phyloP scores from a whole-genome alignment of 2,797 vertebrate species.

The Chiloscyllium punctatum region DNA sequence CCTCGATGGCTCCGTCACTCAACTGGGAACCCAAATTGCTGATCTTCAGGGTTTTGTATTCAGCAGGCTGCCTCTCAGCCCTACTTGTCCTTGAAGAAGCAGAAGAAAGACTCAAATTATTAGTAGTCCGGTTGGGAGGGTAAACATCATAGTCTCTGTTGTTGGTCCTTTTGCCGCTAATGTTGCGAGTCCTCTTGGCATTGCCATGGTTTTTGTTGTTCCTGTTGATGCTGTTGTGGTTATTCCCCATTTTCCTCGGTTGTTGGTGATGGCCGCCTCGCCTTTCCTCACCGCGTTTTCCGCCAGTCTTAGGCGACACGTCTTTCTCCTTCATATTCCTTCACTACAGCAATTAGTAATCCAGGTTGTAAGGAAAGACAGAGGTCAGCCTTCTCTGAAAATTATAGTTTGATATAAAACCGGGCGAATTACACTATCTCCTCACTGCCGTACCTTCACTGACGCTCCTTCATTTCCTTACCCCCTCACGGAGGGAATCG shows the following conservation, averaged over 20 bases:
- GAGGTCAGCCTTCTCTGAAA: no score
- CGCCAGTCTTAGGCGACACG: neutral
- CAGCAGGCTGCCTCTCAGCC: conserved; percentile 53
- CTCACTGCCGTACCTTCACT: neutral
- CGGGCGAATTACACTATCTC: neutral
- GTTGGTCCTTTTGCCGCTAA: conserved; percentile 33
- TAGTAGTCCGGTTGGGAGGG: conserved; percentile 23
- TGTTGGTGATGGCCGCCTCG: conserved; percentile 61
- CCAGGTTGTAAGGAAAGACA: neutral
- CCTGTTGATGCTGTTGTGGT: conserved; percentile 58
- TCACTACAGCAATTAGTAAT: neutral
- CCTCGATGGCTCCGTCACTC: conserved; percentile 94
- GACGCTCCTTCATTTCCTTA: neutral
- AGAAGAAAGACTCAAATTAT: conserved; percentile 24
- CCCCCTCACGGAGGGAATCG: neutral
- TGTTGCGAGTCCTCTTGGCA: conserved; percentile 30
- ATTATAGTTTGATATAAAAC: neutral
- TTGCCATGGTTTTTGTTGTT: conserved; percentile 31
- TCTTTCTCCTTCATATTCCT: conserved; percentile 25
- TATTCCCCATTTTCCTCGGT: conserved; percentile 62
- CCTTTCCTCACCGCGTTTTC: conserved; percentile 43
- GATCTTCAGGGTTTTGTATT: conserved; percentile 95
- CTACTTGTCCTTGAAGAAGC: conserved; percentile 31
- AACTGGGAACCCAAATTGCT: conserved; percentile 90
- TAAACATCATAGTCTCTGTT: conserved; percentile 30